Evolutionary conservation across 2,797 vertebrate species (phyloP).

Genomic region (Onychomys torridus): DNA sequence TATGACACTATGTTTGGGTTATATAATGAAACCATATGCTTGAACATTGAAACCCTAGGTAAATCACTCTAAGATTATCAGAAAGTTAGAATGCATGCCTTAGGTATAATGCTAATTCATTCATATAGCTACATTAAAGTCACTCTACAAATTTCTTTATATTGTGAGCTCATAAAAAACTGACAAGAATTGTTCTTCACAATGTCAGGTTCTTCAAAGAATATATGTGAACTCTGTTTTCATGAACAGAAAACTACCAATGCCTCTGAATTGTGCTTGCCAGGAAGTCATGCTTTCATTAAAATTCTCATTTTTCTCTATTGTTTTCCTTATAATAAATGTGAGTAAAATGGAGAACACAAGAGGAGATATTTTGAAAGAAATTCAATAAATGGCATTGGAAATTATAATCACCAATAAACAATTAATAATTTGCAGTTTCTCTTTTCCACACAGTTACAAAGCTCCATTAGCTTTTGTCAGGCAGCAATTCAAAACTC

Average conservation of each 20-base stretch:
- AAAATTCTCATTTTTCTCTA: neutral
- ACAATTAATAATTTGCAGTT: constrained; percentile 7
- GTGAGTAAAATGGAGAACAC: neutral
- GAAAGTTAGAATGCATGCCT: neutral
- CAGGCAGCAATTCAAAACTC: neutral
- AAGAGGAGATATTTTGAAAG: neutral
- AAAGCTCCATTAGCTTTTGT: neutral
- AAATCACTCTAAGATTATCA: neutral
- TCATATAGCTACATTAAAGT: neutral
- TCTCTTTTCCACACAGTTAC: neutral
- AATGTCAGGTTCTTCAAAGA: neutral
- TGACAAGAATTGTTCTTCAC: neutral
- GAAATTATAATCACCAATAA: neutral
- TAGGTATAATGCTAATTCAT: neutral
- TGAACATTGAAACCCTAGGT: neutral
- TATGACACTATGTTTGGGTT: neutral
- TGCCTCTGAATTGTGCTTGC: neutral
- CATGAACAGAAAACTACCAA: neutral
- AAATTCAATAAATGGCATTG: neutral
- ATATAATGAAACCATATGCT: neutral
- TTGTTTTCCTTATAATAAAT: neutral
- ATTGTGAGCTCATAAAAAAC: neutral
- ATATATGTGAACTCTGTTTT: neutral
- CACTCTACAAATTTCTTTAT: neutral
- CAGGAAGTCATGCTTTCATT: neutral